Conservation (phyloP, 2,888 invertebrate genomes). For the Drosophila heteroneura region DNA sequence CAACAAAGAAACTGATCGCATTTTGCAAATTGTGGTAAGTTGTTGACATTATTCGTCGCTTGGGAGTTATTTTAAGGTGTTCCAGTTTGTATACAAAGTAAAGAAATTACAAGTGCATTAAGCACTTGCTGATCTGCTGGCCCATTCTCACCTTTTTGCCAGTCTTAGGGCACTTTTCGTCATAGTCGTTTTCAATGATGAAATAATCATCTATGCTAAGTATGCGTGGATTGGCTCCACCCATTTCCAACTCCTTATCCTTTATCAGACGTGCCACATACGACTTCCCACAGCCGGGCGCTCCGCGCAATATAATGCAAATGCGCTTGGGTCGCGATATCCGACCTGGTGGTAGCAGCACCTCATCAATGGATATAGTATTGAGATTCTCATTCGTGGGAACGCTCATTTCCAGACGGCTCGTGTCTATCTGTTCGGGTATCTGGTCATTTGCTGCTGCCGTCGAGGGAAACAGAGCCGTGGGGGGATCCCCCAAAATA, state of each 20-base stretch:
- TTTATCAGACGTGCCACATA: conserved; percentile 95
- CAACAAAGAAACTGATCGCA: neutral
- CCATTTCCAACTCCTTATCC: conserved; percentile 92
- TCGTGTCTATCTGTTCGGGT: conserved; percentile 38
- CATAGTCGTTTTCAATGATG: conserved; percentile 93
- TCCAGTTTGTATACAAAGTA: neutral
- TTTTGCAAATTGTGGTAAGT: neutral
- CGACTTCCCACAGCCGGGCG: conserved; percentile 98
- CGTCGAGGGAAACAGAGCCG: conserved; percentile 74
- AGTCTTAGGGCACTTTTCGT: conserved; percentile 85
- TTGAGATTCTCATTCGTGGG: conserved; percentile 84
- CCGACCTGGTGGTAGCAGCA: conserved; percentile 92
- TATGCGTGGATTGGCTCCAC: conserved; percentile 95
- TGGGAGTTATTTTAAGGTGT: neutral
- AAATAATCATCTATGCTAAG: conserved; percentile 98
- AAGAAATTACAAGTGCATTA: neutral
- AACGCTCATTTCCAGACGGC: conserved; percentile 68
- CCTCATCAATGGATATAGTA: conserved; percentile 91
- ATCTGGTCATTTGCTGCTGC: conserved; percentile 73
- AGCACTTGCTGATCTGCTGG: neutral
- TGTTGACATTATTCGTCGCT: neutral
- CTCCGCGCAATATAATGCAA: conserved; percentile 95
- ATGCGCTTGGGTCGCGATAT: conserved; percentile 91
- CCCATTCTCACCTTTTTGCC: conserved; percentile 79
- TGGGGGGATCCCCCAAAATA: conserved; percentile 26